Base-by-base conservation (phyloP, 1,140 invertebrate genomes). In the Bilobella aurantiaca region DNA sequence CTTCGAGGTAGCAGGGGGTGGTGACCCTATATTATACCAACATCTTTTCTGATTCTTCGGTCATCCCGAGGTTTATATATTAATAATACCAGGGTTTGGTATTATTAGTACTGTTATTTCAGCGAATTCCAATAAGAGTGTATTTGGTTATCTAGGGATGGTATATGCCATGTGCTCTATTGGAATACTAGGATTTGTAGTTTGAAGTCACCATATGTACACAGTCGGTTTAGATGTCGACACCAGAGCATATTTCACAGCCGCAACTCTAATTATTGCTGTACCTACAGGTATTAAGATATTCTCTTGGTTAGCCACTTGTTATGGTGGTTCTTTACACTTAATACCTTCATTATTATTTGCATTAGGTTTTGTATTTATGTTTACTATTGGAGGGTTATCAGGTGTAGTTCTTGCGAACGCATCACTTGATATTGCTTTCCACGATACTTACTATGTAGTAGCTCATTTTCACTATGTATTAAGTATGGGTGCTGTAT, bases 161-260 rank as follows among this genome's bases (percentile, higher is more conserved):
- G 74, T 77, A 58, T 79, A 78, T 69, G 77, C 79, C 31, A 78
- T 80, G 67, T 32, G 53, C 74, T 70, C 72, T 34, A 76, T 75
- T 75, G 74, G 76, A 59, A 73, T 84, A 73, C 75, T 84, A 77
- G 82, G 81, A 60, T 86, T 86, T 80, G 79, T 86, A 76, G 84
- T 87, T 0, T 86, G 85, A 80, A 84, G 82, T 42, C 83, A 86
- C 74, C 82, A 86, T 78, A 87, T 86, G 80, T 86, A 86, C 77
- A 87, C 85, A 28, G 81, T 88, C 47, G 86, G 86, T 37, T 83
- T 89, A 80, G 83, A 86, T 76, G 79, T 86, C 46, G 83, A 87
- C 77, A 86, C 84, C 5, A 84, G 83, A 75, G 82, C 84, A 53
- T 88, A 86, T 77, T 89, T 87, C 80, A 87, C 84, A 16, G 81